These are phyloP conservation scores for Brevimyrus niger DNA, from an alignment of 2,113 vertebrate species.

Conservation along the genomic window DNA sequence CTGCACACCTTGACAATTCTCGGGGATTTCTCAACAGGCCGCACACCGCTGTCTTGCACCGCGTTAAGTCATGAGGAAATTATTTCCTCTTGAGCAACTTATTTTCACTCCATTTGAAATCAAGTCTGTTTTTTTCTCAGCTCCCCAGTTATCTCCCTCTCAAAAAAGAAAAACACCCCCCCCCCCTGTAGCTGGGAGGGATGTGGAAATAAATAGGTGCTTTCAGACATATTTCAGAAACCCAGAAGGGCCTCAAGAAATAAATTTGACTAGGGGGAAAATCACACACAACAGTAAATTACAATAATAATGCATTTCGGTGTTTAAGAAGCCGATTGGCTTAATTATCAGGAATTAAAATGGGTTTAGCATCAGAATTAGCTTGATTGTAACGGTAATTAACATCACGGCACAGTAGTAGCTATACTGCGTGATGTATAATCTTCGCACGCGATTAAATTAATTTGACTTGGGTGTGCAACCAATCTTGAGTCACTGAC, in stretches of 20 bases:
- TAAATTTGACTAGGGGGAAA: not conserved
- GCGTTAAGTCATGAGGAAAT: conserved; percentile 21
- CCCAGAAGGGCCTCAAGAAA: not conserved
- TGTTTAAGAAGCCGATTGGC: conserved; percentile 68
- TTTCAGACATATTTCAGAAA: conserved; percentile 10
- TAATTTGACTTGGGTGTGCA: conserved; percentile 60
- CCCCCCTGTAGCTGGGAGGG: not conserved
- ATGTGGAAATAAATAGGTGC: conserved; percentile 12
- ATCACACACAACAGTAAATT: conserved; percentile 33
- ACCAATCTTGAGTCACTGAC: conserved; percentile 46
- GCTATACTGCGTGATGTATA: conserved; percentile 53
- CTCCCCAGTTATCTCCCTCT: not conserved
- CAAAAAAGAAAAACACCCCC: not conserved
- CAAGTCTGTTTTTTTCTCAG: conserved; percentile 1
- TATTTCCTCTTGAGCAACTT: conserved; percentile 20
- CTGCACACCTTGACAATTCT: not conserved
- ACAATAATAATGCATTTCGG: conserved; percentile 59
- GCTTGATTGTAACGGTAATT: conserved; percentile 73
- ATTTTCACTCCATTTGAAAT: conserved; percentile 19
- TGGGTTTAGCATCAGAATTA: conserved; percentile 71
- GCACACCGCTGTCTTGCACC: not conserved
- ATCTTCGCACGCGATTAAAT: conserved; percentile 65
- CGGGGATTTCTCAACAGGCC: not conserved
- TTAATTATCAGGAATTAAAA: conserved; percentile 72
- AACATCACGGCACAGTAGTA: conserved; percentile 53